Percentiles rank a stretch among this genome's conserved stretches.
Evolutionary conservation across 1,140 invertebrate genomes (phyloP).

Genomic region (Leptinotarsa lineolata): DNA sequence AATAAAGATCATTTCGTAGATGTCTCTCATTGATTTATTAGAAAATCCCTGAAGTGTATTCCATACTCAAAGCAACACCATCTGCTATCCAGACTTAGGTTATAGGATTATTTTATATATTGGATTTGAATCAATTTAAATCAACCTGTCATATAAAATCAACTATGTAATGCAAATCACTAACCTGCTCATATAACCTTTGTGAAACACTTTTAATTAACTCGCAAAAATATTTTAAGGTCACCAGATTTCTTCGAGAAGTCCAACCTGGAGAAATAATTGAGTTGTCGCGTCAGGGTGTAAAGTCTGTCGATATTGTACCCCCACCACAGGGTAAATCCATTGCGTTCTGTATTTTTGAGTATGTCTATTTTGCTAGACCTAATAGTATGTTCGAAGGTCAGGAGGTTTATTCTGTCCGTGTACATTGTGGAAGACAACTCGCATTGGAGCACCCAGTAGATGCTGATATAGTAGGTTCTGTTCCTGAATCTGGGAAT

Average conservation of each 20-base stretch:
- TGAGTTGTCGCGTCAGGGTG: constrained; percentile 82
- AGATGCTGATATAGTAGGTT: constrained; percentile 92
- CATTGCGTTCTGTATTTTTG: constrained; percentile 96
- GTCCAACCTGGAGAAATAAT: constrained; percentile 93
- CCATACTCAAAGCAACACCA: no score
- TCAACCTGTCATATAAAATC: no score
- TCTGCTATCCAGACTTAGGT: no score
- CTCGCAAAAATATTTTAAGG: constrained; percentile 47
- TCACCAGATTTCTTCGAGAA: constrained; percentile 85
- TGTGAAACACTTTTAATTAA: no score
- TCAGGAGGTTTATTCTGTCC: constrained; percentile 94
- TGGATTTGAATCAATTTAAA: no score
- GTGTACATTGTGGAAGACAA: constrained; percentile 90
- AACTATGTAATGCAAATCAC: no score
- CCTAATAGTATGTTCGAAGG: constrained; percentile 90
- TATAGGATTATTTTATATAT: no score
- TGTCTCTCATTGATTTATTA: no score
- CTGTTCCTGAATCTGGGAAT: constrained; percentile 95
- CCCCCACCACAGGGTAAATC: constrained; percentile 69
- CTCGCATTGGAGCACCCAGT: constrained; percentile 86
- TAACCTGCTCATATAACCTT: no score
- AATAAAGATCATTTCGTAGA: no score
- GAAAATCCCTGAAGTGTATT: no score
- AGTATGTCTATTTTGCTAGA: constrained; percentile 97
- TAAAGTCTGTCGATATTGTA: constrained; percentile 84